phyloP scores from a whole-genome alignment of 2,797 vertebrate species.

The Sternotherus odoratus region DNA sequence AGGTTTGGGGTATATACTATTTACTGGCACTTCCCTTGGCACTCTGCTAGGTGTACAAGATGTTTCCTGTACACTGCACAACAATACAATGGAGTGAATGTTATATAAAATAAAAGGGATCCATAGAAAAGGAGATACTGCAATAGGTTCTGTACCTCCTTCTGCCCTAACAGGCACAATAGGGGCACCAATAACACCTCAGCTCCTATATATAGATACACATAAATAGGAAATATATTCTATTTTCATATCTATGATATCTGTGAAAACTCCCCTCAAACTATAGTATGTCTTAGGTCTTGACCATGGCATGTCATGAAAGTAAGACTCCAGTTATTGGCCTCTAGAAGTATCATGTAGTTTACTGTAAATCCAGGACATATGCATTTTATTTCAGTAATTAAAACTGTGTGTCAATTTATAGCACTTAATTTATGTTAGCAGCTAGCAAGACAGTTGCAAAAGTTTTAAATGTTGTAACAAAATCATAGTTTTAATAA shows the following conservation, averaged over 20 bases:
- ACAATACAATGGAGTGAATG: not conserved
- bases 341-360: not conserved
- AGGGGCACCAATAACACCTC: slow-evolving; percentile 2
- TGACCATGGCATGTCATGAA: not conserved
- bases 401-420: not conserved
- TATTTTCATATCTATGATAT: slow-evolving; percentile 10
- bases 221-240: not conserved
- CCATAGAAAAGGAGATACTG: slow-evolving; percentile 28
- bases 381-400: not conserved
- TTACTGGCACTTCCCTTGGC: not conserved
- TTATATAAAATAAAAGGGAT: slow-evolving; percentile 11
- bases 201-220: not conserved
- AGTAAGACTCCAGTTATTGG: slow-evolving; percentile 24
- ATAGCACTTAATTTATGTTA: slow-evolving; percentile 16
- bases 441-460: not conserved
- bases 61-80: slow-evolving; percentile 1
- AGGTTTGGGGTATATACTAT: not conserved
- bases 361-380: not conserved
- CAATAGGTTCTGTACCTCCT: not conserved
- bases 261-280: not conserved
- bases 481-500: slow-evolving; percentile 13
- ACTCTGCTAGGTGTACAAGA: not conserved
- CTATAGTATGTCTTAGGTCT: not conserved
- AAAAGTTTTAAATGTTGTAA: not conserved
- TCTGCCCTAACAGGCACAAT: slow-evolving; percentile 9